These are phyloP conservation scores for Xiphophorus hellerii DNA, from an alignment of 2,113 vertebrate genomes.

Conservation along the genomic window DNA sequence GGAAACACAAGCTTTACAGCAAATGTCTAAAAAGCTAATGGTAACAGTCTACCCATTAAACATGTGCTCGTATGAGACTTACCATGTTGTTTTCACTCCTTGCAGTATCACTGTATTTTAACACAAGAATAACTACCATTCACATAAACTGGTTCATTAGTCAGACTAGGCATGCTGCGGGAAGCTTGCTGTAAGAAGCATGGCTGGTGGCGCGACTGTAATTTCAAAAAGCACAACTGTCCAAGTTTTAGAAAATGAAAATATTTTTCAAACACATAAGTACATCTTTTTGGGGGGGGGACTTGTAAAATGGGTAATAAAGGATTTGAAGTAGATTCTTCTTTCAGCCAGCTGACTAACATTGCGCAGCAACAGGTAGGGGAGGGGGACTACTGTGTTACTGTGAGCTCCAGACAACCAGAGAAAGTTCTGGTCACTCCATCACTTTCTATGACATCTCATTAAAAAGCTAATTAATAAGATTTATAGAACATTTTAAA, in stretches of 20 bases:
- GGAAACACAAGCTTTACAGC: no score
- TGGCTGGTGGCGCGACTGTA: neutral
- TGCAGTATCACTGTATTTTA: neutral
- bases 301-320: no score
- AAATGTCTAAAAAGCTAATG: no score
- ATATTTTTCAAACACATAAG: no score
- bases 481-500: neutral
- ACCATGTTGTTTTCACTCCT: neutral
- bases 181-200: no score
- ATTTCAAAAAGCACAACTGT: neutral
- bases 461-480: neutral
- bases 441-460: neutral
- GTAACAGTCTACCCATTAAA: no score
- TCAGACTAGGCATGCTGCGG: no score
- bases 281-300: no score
- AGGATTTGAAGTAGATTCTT: no score
- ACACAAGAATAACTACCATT: no score
- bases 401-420: neutral
- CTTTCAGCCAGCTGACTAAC: neutral
- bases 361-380: neutral
- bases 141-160: no score
- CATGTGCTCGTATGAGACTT: neutral
- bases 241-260: neutral
- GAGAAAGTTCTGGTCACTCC: neutral
- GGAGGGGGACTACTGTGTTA: no score